These are phyloP conservation scores for Strongylocentrotus purpuratus DNA, from an alignment of 35 echinoderm and acorn worm species.

Conservation along the genomic window DNA sequence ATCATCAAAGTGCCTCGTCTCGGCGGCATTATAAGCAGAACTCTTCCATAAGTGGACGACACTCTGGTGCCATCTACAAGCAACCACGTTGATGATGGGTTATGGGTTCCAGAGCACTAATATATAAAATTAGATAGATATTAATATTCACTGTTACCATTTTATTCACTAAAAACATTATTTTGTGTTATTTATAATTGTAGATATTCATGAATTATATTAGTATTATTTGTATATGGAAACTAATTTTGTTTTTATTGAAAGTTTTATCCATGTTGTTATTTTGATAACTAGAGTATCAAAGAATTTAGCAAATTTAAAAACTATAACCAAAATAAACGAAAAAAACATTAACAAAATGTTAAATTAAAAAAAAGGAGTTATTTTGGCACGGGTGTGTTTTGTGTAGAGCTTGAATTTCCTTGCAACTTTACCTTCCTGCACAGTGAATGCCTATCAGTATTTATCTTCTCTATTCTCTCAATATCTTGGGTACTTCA, in stretches of 20 bases:
- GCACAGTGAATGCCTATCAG: not conserved
- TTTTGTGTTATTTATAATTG: slow-evolving; percentile 33
- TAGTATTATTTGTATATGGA: slow-evolving; percentile 19
- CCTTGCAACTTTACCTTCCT: not conserved
- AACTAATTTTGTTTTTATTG: not conserved
- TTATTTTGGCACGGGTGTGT: not conserved
- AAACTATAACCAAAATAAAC: not conserved
- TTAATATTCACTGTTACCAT: not conserved
- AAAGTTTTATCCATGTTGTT: not conserved
- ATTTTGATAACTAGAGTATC: not conserved
- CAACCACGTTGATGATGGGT: slow-evolving; percentile 65
- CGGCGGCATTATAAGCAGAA: slow-evolving; percentile 77
- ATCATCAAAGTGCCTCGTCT: slow-evolving; percentile 75
- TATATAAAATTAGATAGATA: slow-evolving; percentile 14
- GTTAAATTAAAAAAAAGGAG: not conserved
- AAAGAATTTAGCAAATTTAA: too few relatives aligned
- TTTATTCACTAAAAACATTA: slow-evolving; percentile 3
- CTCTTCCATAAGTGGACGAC: slow-evolving; percentile 39
- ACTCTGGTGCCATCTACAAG: slow-evolving; percentile 79
- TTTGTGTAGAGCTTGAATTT: not conserved
- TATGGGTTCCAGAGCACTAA: not conserved
- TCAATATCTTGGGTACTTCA: not conserved
- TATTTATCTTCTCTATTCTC: not conserved
- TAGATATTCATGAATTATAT: slow-evolving; percentile 34
- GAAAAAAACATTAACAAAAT: not conserved